These are phyloP conservation scores for Drosophila nr. perissopoda DNA, from an alignment of 2,888 invertebrate species.

Conservation along the genomic window DNA sequence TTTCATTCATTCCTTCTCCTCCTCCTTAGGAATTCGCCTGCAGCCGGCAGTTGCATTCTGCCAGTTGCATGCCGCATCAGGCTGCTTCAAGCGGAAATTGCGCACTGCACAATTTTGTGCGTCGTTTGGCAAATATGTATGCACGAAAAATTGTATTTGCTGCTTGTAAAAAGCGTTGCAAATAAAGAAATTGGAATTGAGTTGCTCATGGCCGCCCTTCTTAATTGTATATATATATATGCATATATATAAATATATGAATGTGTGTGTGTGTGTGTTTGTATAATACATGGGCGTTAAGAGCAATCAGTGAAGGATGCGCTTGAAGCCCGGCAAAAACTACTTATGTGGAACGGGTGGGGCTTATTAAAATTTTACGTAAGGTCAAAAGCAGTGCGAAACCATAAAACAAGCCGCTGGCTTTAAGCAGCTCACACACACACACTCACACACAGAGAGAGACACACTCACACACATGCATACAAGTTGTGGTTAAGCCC, in stretches of 20 bases:
- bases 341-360: constrained; percentile 42
- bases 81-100: constrained; percentile 66
- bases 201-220: constrained; percentile 50
- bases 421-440: constrained; percentile 52
- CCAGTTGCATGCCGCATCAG: neutral
- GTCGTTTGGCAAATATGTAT: constrained; percentile 67
- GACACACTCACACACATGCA: constrained; percentile 23
- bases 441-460: constrained; percentile 20
- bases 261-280: constrained; percentile 1
- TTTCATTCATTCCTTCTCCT: neutral
- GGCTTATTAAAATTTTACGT: constrained; percentile 75
- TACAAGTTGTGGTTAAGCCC: constrained; percentile 46
- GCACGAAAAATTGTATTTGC: constrained; percentile 63
- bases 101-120: constrained; percentile 68
- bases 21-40: constrained; percentile 1
- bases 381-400: constrained; percentile 77
- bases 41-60: neutral
- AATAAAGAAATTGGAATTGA: constrained; percentile 65
- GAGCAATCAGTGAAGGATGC: constrained; percentile 45
- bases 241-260: neutral
- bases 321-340: constrained; percentile 42
- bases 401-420: constrained; percentile 80
- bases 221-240: constrained; percentile 50
- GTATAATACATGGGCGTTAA: constrained; percentile 12
- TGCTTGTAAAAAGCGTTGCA: constrained; percentile 20